Conservation (phyloP, 2,113 vertebrate species). For the Lucifuga dentata region DNA sequence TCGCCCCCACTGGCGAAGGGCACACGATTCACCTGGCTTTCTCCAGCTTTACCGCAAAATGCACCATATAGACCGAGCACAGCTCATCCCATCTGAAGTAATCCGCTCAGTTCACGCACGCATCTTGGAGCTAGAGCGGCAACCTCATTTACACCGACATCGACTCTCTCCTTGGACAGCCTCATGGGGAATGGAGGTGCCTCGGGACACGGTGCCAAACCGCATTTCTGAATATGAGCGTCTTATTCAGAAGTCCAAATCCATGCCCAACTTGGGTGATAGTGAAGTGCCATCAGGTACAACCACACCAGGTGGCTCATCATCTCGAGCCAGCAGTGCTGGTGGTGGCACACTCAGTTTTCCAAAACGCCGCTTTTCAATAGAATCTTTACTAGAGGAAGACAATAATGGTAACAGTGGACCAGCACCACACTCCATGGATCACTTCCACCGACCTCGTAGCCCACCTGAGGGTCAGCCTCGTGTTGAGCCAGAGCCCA, state of each 20-base stretch:
- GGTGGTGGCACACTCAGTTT: constrained; percentile 69
- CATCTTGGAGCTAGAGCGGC: constrained; percentile 90
- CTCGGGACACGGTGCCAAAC: constrained; percentile 90
- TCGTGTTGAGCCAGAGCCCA: constrained; percentile 59
- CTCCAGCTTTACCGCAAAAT: constrained; percentile 95
- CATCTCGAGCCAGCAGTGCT: constrained; percentile 86
- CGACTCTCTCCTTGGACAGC: constrained; percentile 75
- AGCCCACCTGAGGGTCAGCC: constrained; percentile 83
- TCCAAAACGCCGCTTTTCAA: constrained; percentile 91
- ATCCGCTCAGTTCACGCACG: constrained; percentile 93
- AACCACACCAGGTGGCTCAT: constrained; percentile 86
- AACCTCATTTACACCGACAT: constrained; percentile 83
- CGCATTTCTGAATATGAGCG: constrained; percentile 93
- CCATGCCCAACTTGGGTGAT: constrained; percentile 93
- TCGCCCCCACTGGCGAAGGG: constrained; percentile 85
- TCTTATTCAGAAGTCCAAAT: constrained; percentile 94
- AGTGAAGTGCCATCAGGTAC: constrained; percentile 85
- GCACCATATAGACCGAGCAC: constrained; percentile 94
- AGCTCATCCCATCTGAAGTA: constrained; percentile 90
- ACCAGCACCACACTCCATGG: constrained; percentile 47
- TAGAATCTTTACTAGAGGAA: constrained; percentile 93
- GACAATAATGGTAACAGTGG: constrained; percentile 74
- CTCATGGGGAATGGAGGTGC: constrained; percentile 88
- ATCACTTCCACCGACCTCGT: constrained; percentile 70
- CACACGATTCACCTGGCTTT: constrained; percentile 90